These are phyloP conservation scores for Antitype chi DNA, from an alignment of 2,888 invertebrate genomes.

Conservation along the genomic window DNA sequence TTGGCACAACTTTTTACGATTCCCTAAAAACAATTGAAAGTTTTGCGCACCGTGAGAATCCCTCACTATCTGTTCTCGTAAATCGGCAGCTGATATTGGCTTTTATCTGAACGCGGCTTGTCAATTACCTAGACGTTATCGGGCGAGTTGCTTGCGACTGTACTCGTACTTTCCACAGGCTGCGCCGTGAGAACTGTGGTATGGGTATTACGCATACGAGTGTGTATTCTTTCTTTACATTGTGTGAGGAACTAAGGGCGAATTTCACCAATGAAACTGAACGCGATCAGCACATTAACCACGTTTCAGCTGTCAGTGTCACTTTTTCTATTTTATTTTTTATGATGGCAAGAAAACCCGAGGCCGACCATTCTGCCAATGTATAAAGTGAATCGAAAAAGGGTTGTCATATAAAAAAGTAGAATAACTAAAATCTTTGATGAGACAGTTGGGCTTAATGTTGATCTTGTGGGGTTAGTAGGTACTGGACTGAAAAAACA, in stretches of 20 bases:
- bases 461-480: too few species aligned
- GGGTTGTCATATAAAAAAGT: too few species aligned
- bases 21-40: slow-evolving; percentile 59
- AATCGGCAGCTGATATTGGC: slow-evolving; percentile 62
- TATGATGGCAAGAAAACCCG: too few species aligned
- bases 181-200: slow-evolving; percentile 55
- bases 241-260: neutral
- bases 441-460: too few species aligned
- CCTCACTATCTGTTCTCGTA: slow-evolving; percentile 62
- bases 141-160: slow-evolving; percentile 45
- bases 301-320: too few species aligned
- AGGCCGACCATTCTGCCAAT: too few species aligned
- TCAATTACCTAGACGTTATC: slow-evolving; percentile 65
- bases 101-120: slow-evolving; percentile 56
- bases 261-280: too few species aligned
- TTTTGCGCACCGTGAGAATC: slow-evolving; percentile 62
- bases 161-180: slow-evolving; percentile 63
- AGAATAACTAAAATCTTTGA: too few species aligned
- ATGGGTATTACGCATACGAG: slow-evolving; percentile 41
- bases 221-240: slow-evolving; percentile 32
- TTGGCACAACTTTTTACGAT: slow-evolving; percentile 21
- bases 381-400: too few species aligned
- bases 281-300: too few species aligned
- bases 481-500: too few species aligned
- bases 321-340: too few species aligned